A percentile compares a stretch with the other conserved stretches of the same genome.
Conservation (phyloP, 2,113 vertebrate genomes). For the Laticauda colubrina region DNA sequence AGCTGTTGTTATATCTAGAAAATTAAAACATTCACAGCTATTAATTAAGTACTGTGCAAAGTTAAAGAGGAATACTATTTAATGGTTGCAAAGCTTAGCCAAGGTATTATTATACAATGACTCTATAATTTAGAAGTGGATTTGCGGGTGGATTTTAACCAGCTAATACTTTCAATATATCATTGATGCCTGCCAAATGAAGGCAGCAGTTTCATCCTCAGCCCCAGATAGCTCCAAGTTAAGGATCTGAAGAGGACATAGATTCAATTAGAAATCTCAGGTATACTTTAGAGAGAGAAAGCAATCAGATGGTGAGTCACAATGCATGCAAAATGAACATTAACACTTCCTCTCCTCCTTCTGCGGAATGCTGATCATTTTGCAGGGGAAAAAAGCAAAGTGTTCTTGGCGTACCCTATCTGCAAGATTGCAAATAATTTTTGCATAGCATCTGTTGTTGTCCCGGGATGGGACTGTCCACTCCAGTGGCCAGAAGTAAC, state of each 20-base stretch:
- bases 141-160: not conserved
- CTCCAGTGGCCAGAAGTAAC: slow-evolving; percentile 81
- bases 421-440: slow-evolving; percentile 78
- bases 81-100: slow-evolving; percentile 3
- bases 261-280: slow-evolving; percentile 34
- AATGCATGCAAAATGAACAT: slow-evolving; percentile 9
- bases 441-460: slow-evolving; percentile 83
- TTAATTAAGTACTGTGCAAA: not conserved
- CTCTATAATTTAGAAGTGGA: not conserved
- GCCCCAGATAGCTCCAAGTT: slow-evolving; percentile 31
- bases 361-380: not conserved
- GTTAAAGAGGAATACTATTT: not conserved
- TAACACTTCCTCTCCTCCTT: not conserved
- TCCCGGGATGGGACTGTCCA: slow-evolving; percentile 81
- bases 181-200: not conserved
- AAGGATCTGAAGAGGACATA: slow-evolving; percentile 40
- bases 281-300: not conserved
- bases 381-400: not conserved
- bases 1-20: not conserved
- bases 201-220: slow-evolving; percentile 1
- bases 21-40: not conserved
- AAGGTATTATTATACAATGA: slow-evolving; percentile 11
- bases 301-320: not conserved
- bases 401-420: slow-evolving; percentile 61
- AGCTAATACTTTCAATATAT: slow-evolving; percentile 6